Evolutionary conservation across 2,113 vertebrate genomes (phyloP).

Genomic region (Lepus europaeus): DNA sequence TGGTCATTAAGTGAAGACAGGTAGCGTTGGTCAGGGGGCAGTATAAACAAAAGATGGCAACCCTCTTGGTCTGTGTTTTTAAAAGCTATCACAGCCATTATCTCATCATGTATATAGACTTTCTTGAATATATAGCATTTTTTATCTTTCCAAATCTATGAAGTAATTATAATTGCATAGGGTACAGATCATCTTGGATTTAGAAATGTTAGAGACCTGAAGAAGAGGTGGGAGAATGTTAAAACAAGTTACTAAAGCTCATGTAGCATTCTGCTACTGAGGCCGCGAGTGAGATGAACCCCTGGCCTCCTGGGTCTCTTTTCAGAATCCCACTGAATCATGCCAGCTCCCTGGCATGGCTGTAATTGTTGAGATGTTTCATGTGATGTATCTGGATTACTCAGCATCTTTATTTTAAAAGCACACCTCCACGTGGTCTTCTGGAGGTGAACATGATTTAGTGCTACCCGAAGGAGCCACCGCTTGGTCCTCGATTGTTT

Average conservation of each 20-base stretch:
- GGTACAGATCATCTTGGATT: background rate
- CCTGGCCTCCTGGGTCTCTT: background rate
- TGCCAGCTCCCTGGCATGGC: background rate
- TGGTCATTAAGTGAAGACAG: background rate
- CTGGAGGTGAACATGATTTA: background rate
- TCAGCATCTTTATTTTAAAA: background rate
- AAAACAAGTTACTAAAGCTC: background rate
- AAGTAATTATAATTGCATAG: background rate
- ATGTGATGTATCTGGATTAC: background rate
- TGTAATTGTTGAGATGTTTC: background rate
- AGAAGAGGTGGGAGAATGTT: background rate
- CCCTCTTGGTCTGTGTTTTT: background rate
- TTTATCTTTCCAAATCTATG: background rate
- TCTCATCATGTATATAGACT: background rate
- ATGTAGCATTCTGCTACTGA: background rate
- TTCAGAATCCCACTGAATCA: background rate
- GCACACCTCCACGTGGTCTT: background rate
- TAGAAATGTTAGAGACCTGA: background rate
- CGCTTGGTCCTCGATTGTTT: background rate
- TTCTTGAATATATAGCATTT: background rate
- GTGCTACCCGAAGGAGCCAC: background rate
- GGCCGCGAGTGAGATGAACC: background rate
- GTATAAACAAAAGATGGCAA: background rate
- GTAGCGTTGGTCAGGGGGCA: background rate
- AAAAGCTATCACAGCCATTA: background rate